These are phyloP conservation scores for Eurytoma californica DNA, from an alignment of 2,888 invertebrate genomes.

Conservation along the genomic window DNA sequence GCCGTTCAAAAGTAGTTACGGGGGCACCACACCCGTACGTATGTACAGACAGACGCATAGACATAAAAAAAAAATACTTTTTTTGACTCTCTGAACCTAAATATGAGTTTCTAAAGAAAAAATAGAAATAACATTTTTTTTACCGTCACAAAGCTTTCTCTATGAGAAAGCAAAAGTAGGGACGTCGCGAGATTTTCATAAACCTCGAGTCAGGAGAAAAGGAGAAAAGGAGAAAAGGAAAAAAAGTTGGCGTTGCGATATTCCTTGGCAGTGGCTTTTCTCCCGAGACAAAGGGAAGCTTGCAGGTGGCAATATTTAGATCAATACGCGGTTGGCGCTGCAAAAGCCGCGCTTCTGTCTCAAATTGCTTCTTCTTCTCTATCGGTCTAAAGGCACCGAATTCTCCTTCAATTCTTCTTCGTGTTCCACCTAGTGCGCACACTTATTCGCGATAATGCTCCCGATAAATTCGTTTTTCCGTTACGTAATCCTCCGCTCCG, in stretches of 20 bases:
- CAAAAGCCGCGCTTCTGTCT: constrained; percentile 27
- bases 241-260: not conserved
- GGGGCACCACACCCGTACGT: too few species aligned
- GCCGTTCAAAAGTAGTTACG: too few species aligned
- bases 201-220: not conserved
- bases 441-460: too few species aligned
- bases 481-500: constrained; percentile 8
- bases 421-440: not conserved
- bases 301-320: constrained; percentile 29
- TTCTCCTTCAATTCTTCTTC: not conserved
- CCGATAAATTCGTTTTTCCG: not conserved
- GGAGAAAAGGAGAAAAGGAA: not conserved
- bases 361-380: constrained; percentile 17
- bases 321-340: constrained; percentile 22
- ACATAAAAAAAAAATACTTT: too few species aligned
- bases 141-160: too few species aligned
- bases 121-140: too few species aligned
- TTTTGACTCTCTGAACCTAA: too few species aligned
- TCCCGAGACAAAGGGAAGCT: constrained; percentile 9
- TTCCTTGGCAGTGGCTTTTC: not conserved
- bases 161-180: too few species aligned
- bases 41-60: too few species aligned
- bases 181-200: too few species aligned
- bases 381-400: not conserved
- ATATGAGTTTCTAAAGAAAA: too few species aligned